These are phyloP conservation scores for Dascillus cervinus DNA, from an alignment of 2,888 invertebrate genomes.

Conservation along the genomic window DNA sequence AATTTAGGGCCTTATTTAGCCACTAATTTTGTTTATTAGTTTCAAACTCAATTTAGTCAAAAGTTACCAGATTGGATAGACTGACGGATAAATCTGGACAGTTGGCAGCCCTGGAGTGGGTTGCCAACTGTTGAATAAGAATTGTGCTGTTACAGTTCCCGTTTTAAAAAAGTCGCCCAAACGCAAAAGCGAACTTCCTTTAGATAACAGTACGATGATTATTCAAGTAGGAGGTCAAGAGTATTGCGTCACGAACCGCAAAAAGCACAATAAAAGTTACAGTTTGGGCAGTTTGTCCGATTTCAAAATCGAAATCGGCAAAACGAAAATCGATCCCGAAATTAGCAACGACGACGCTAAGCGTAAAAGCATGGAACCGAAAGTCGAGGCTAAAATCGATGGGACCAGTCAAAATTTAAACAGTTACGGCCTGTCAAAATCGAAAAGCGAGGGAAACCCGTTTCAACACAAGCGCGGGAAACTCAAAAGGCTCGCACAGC, in stretches of 20 bases:
- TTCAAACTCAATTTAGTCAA: no score
- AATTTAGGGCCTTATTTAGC: no score
- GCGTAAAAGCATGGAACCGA: slow-evolving; percentile 12
- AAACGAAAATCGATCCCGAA: slow-evolving; percentile 18
- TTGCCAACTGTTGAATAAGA: no score
- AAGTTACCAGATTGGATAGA: no score
- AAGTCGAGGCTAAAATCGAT: slow-evolving; percentile 26
- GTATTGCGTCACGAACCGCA: slow-evolving; percentile 39
- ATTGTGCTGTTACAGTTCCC: slow-evolving; percentile 9
- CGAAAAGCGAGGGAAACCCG: slow-evolving; percentile 41
- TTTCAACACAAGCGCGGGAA: slow-evolving; percentile 37
- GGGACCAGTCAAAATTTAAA: slow-evolving; percentile 21
- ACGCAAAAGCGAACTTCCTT: slow-evolving; percentile 26
- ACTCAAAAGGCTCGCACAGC: slow-evolving; percentile 33
- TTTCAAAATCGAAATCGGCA: slow-evolving; percentile 33
- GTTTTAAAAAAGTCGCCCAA: slow-evolving; percentile 28
- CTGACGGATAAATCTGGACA: no score
- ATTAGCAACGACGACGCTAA: slow-evolving; percentile 12
- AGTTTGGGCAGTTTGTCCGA: slow-evolving; percentile 40
- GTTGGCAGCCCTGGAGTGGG: no score
- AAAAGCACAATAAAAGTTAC: slow-evolving; percentile 36
- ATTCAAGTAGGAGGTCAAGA: slow-evolving; percentile 42
- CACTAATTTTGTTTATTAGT: no score
- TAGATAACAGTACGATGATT: slow-evolving; percentile 40
- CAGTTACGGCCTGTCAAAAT: slow-evolving; percentile 32